Conservation (phyloP, 2,113 vertebrate genomes). For the Phasianus colchicus region DNA sequence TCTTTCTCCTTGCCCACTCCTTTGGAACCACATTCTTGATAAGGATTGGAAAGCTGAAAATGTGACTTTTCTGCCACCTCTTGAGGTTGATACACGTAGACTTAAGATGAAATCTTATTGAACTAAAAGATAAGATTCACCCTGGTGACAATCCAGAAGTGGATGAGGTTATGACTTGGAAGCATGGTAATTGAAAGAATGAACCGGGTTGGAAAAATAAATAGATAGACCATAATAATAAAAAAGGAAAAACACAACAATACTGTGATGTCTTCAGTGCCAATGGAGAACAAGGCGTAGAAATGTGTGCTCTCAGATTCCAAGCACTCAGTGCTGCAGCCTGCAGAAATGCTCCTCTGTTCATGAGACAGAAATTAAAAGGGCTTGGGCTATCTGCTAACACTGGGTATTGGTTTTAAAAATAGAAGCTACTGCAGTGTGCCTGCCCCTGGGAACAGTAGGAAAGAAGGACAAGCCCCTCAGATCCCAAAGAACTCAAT, state of each 20-base stretch:
- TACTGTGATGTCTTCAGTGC: background rate
- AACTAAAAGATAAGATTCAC: background rate
- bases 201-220: background rate
- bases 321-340: background rate
- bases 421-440: conserved; percentile 15
- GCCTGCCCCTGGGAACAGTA: background rate
- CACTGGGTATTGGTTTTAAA: background rate
- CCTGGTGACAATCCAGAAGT: background rate
- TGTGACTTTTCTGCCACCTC: background rate
- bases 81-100: background rate
- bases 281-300: background rate
- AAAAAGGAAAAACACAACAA: background rate
- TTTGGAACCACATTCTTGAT: background rate
- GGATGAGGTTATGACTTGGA: background rate
- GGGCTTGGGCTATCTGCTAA: background rate
- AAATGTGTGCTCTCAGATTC: background rate
- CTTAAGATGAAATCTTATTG: background rate
- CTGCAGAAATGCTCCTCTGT: background rate
- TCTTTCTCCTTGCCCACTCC: background rate
- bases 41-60: background rate
- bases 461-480: background rate
- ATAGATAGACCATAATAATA: background rate
- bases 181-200: background rate
- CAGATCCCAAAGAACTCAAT: background rate
- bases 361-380: background rate